Conservation (phyloP, 2,888 invertebrate species). For the Chirona hameri region DNA sequence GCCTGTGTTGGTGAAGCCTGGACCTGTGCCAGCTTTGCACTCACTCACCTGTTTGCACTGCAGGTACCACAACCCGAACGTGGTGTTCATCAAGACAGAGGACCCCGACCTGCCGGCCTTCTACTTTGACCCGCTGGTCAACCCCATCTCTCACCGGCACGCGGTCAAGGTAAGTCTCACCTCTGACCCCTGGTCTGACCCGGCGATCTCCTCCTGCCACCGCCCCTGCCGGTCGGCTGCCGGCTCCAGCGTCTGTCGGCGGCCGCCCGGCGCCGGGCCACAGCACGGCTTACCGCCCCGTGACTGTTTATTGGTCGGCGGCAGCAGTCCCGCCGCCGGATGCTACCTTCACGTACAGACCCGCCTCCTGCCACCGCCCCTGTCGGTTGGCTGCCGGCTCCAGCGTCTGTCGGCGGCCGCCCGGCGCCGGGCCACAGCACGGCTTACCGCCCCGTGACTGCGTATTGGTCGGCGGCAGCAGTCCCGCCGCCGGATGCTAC, state of each 20-base stretch:
- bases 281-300: not conserved
- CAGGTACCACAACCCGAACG: slow-evolving; percentile 99
- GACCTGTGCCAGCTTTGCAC: no score
- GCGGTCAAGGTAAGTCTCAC: slow-evolving; percentile 50
- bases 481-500: not conserved
- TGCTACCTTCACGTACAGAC: slow-evolving; percentile 35
- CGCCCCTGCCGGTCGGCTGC: no score
- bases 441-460: not conserved
- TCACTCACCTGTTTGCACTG: no score
- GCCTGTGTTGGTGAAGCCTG: no score
- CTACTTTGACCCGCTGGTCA: slow-evolving; percentile 98
- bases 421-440: not conserved
- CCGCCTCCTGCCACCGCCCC: not conserved
- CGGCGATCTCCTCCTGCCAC: not conserved
- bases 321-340: not conserved
- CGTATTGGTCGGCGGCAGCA: not conserved
- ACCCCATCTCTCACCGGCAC: slow-evolving; percentile 95
- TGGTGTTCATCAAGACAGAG: slow-evolving; percentile 99
- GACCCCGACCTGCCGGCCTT: slow-evolving; percentile 99
- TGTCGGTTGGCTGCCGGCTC: no score
- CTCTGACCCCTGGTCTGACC: no score
- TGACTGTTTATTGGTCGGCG: not conserved
- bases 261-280: not conserved
- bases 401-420: not conserved
- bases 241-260: not conserved